Conservation (phyloP, 2,888 invertebrate species). For the Clostera curtula region DNA sequence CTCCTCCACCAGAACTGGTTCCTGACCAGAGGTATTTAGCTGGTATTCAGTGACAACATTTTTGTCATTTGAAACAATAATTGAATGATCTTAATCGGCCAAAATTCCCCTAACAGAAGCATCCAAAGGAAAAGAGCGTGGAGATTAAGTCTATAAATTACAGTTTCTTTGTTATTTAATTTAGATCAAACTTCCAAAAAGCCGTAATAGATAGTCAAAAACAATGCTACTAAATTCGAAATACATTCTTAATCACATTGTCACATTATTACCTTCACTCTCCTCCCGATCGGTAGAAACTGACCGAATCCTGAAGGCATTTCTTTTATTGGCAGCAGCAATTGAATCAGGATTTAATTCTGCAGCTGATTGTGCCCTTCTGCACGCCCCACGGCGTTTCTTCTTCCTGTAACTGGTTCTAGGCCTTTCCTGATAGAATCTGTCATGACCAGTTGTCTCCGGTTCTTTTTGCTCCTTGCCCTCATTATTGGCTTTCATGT, state of each 20-base stretch:
- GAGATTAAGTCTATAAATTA: no score
- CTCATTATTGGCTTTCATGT: slow-evolving; percentile 76
- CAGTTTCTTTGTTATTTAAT: no score
- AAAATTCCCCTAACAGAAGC: no score
- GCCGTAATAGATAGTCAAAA: slow-evolving; percentile 3
- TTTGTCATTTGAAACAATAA: no score
- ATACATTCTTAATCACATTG: neutral
- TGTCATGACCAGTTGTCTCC: slow-evolving; percentile 86
- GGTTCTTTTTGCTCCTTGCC: slow-evolving; percentile 68
- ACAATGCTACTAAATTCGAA: neutral
- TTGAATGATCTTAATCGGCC: no score
- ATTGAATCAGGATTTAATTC: slow-evolving; percentile 78
- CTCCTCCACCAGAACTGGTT: no score
- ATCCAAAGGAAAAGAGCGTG: no score
- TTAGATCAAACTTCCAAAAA: slow-evolving; percentile 1
- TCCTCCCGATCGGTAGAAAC: slow-evolving; percentile 78
- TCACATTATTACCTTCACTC: slow-evolving; percentile 55
- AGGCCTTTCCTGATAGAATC: slow-evolving; percentile 83
- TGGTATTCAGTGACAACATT: no score
- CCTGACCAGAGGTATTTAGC: no score
- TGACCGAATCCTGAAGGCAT: slow-evolving; percentile 77
- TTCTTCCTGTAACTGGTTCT: slow-evolving; percentile 66
- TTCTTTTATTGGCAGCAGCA: slow-evolving; percentile 78
- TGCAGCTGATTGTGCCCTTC: slow-evolving; percentile 80
- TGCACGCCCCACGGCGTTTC: slow-evolving; percentile 74